Percentiles rank a stretch among this genome's conserved stretches.
Conservation (phyloP, 2,797 vertebrate genomes). For the Pseudopleuronectes americanus region DNA sequence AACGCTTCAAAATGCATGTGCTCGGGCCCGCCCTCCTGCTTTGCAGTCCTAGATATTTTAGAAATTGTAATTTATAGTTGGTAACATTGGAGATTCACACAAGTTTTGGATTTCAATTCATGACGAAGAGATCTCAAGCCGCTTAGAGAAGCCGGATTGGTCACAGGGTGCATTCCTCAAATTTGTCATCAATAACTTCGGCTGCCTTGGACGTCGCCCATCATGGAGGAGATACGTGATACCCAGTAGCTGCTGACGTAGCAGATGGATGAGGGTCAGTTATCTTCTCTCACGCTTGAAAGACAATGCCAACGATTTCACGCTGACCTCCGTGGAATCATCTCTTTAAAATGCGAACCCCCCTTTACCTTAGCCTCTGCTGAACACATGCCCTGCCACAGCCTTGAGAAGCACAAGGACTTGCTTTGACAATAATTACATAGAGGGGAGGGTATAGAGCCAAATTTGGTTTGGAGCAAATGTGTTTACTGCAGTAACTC, state of each 20-base stretch:
- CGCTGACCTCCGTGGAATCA: conserved; percentile 37
- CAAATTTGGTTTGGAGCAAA: conserved; percentile 69
- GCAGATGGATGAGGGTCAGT: conserved; percentile 25
- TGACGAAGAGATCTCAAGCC: conserved; percentile 39
- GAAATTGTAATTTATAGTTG: too few relatives aligned
- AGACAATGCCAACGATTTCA: conserved; percentile 52
- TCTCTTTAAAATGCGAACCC: not conserved
- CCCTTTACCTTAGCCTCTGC: not conserved
- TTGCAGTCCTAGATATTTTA: too few relatives aligned
- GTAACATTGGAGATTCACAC: conserved; percentile 67
- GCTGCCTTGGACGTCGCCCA: conserved; percentile 13
- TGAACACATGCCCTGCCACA: conserved; percentile 6
- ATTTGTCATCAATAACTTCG: conserved; percentile 61
- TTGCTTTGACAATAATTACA: conserved; percentile 26
- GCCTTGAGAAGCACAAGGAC: conserved; percentile 41
- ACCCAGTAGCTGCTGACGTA: conserved; percentile 33
- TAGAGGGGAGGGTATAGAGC: conserved; percentile 25
- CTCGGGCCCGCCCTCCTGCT: too few relatives aligned
- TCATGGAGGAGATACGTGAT: conserved; percentile 23
- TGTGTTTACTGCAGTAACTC: conserved; percentile 55
- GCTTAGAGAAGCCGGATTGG: conserved; percentile 39
- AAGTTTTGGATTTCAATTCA: conserved; percentile 75
- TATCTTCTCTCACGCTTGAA: conserved; percentile 28
- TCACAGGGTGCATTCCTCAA: conserved; percentile 51
- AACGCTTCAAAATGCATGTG: too few relatives aligned